Conservation (phyloP, 1,140 invertebrate species). For the Brachionus manjavacas region DNA sequence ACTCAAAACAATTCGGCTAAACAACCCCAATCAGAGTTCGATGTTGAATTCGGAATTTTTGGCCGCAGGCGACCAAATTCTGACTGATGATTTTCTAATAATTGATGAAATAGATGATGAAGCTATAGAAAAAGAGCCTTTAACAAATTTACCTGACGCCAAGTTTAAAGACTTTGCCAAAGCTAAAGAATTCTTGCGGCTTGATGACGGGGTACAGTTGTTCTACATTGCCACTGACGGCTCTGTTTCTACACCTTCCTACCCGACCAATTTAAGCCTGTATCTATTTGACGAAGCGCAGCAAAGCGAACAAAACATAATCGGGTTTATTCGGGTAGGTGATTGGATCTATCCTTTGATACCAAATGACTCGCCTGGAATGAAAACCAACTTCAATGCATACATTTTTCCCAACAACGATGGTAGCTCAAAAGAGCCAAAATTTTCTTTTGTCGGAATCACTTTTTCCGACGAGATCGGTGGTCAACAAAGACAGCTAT, state of each 20-base stretch:
- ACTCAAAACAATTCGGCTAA: not conserved
- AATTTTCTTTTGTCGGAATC: constrained; percentile 29
- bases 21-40: not conserved
- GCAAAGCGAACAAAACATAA: not conserved
- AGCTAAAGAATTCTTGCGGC: not conserved
- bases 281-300: not conserved
- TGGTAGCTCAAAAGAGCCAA: not conserved
- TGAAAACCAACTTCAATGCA: constrained; percentile 39
- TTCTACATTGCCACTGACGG: constrained; percentile 39
- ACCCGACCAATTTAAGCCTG: not conserved
- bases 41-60: not conserved
- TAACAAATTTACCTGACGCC: not conserved
- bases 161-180: not conserved
- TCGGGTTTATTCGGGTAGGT: constrained; percentile 32
- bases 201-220: constrained; percentile 15
- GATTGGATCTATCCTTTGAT: constrained; percentile 31
- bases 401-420: constrained; percentile 39
- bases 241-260: constrained; percentile 24
- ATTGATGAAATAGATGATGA: not conserved
- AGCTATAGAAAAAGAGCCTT: not conserved
- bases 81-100: not conserved
- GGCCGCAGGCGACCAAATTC: not conserved
- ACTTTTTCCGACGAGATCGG: not conserved
- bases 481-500: not conserved
- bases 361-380: constrained; percentile 6